Percentiles rank a stretch among this genome's conserved stretches.
Conservation (phyloP, 64 coral and sea anemone species). For the Stichodactyla helianthus region DNA sequence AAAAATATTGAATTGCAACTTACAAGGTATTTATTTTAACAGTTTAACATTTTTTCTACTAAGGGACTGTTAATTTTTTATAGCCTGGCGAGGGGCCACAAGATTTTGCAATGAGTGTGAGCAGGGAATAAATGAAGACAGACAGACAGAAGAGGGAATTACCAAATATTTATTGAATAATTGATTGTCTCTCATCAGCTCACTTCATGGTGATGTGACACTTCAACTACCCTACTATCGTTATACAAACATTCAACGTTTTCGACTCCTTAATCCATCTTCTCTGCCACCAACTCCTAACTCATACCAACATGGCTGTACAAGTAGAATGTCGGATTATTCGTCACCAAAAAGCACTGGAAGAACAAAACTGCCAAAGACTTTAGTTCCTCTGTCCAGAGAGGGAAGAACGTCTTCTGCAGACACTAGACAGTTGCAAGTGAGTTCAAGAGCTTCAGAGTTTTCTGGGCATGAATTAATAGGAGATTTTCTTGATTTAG, state of each 20-base stretch:
- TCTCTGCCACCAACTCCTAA: neutral
- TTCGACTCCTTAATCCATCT: neutral
- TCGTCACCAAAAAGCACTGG: neutral
- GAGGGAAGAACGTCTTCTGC: neutral
- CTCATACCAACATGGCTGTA: neutral
- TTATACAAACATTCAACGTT: neutral
- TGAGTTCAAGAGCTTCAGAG: neutral
- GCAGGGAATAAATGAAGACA: too few relatives aligned
- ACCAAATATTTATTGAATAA: neutral
- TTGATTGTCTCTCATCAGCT: neutral
- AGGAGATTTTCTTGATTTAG: slow-evolving; percentile 12
- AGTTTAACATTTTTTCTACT: neutral
- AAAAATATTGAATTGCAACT: slow-evolving; percentile 45
- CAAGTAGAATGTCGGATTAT: neutral
- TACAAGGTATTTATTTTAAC: slow-evolving; percentile 19
- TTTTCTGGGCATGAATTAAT: neutral
- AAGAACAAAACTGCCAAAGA: neutral
- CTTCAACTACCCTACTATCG: neutral
- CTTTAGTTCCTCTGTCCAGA: neutral
- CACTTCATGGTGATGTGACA: neutral
- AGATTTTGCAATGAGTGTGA: too few relatives aligned
- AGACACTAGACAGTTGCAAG: neutral
- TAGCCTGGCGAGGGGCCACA: too few relatives aligned
- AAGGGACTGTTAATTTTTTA: neutral
- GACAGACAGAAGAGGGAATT: too few relatives aligned